Conservation (phyloP, 2,888 invertebrate genomes). For the Calameuta idolon region DNA sequence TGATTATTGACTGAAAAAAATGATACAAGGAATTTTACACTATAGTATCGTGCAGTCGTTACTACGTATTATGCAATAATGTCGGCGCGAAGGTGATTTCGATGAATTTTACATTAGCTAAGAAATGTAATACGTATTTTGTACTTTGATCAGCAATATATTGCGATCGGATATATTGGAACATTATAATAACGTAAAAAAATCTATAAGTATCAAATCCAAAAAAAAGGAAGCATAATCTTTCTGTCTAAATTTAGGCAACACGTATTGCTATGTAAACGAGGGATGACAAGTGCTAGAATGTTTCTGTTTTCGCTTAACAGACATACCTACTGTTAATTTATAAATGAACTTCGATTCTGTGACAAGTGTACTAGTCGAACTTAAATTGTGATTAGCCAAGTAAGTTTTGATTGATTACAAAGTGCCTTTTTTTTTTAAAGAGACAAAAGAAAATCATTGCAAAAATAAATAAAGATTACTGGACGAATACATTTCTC, state of each 20-base stretch:
- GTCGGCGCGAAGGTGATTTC: background rate
- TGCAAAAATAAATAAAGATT: background rate
- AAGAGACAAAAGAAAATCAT: constrained; percentile 1
- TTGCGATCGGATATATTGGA: background rate
- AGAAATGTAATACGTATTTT: background rate
- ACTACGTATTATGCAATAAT: background rate
- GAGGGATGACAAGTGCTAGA: background rate
- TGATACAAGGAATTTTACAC: background rate
- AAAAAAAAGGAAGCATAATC: background rate
- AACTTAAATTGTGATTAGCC: constrained; percentile 15
- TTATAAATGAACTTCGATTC: constrained; percentile 8
- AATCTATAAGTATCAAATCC: background rate
- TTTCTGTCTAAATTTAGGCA: background rate
- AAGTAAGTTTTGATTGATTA: constrained; percentile 15
- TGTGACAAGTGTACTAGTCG: constrained; percentile 21
- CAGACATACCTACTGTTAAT: background rate
- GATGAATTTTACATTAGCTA: background rate
- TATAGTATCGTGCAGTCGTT: background rate
- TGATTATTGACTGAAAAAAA: background rate
- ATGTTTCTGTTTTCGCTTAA: background rate
- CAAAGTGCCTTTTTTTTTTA: constrained; percentile 21
- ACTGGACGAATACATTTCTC: constrained; percentile 4
- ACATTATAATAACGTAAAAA: background rate
- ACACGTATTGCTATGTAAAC: background rate
- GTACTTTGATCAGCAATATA: constrained; percentile 5